Base-by-base conservation (phyloP, 2,888 invertebrate genomes). In the Tachina lurida region DNA sequence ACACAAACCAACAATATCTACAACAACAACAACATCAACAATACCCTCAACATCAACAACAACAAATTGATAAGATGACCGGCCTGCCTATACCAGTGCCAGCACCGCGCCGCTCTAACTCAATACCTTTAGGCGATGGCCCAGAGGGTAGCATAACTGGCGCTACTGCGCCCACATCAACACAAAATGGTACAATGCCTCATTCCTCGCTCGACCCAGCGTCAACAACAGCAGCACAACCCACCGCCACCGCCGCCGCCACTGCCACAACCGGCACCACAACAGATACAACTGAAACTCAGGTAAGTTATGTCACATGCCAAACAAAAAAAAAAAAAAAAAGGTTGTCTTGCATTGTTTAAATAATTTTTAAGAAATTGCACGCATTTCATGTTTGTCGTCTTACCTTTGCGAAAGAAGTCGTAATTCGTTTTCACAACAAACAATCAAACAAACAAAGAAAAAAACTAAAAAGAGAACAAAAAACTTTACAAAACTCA, bases 51-150 rank as follows among this genome's bases (percentile, higher is more conserved):
- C 81, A 83, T 58, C 82, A 62, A n/a, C 86, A 62, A n/a, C 86
- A 87, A 68, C 85, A 86, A 84, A 88, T 90, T 87, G 90, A 91
- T 87, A 90, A 89, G 68, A 75, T 82, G 88, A 92, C 89, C 89
- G 93, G 90, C 88, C 93, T 89, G 88, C 93, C 92, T 88, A 93
- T 89, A 89, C 93, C 92, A 31, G 91, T 93, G 88, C 91, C 93
- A 60, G 93, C 93, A 85, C 91, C 93, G 60, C 91, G 93, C 89
- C 93, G 93, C 80, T 91, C 93, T 82, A 93, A 93, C 89, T 93
- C 94, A 86, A 94, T 95, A 89, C 93, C 95, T 31, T 76, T 89
- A 87, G 92, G 91, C 75, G 92, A 91, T 58, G 88, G 87, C 15
- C 87, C 87, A 43, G 70, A 80, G 5, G 71, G 67, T 85, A 88